Base-by-base conservation (phyloP, 2,888 invertebrate genomes). In the Bellardia pandia region DNA sequence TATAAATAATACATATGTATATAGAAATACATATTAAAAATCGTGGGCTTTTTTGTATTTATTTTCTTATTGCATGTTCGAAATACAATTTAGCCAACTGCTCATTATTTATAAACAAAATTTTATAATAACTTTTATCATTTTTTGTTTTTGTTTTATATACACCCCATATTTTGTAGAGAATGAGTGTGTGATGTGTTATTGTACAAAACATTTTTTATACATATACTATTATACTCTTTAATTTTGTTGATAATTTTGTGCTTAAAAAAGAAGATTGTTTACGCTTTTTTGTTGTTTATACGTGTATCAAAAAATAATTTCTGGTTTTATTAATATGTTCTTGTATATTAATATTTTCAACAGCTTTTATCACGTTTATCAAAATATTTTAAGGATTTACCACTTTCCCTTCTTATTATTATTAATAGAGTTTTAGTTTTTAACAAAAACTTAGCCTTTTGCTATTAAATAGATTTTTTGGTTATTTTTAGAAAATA, bases 21-120 rank as follows among this genome's bases (percentile, higher is more conserved):
- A 78, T 42, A 78, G 51, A 60, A 71, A 42, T 58, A 23, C 3
- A 11, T 30, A 42, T 33, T 13, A 69, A 45, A 51, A 69, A 45
- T n/a, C 16, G 13, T 68, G 23, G 9, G 75, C 48, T 37, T 48
- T 76, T 69, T 74, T 75, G 33, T 45, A 60, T 74, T 83, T 53
- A 51, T 48, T 83, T 58, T 69, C 11, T 69, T 69, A 69, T 69
- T 76, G 62, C 69, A 83, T 68, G 76, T 53, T 33, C 11, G 42
- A 40, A 75, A 51, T 48, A 45, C 3, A 56, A 68, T 58, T 68
- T 78, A 68, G 6, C 45, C 45, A 78, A 68, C 14, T 16, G 11
- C 16, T 69, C 6, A 78, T 78, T 69, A 45, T 58, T 33, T 78
- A 58, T 48, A 53, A 33, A n/a, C 23, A 40, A 56, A 68, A 8